These are phyloP conservation scores for Ictidomys tridecemlineatus DNA, from an alignment of 2,113 vertebrate genomes.

Conservation along the genomic window DNA sequence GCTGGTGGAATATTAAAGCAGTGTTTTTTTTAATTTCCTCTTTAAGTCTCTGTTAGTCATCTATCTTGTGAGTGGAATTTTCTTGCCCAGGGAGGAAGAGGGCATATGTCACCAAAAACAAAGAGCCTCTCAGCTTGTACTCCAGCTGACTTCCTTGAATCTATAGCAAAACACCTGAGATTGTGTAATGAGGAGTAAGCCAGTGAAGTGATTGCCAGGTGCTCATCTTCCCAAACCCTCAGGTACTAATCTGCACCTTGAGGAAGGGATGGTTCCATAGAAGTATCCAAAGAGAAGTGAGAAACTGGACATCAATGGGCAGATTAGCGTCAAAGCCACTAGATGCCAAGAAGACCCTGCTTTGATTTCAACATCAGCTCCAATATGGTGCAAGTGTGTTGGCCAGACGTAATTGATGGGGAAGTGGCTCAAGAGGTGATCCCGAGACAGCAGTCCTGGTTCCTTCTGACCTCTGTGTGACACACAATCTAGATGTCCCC, in stretches of 20 bases:
- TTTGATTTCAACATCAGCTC: not conserved
- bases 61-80: not conserved
- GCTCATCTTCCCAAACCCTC: not conserved
- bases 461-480: not conserved
- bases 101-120: not conserved
- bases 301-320: not conserved
- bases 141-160: not conserved
- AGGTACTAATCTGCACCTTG: too few species aligned
- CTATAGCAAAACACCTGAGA: not conserved
- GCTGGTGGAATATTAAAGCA: not conserved
- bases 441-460: not conserved
- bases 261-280: not conserved
- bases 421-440: not conserved
- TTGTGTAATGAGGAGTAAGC: not conserved
- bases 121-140: not conserved
- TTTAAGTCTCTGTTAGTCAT: not conserved
- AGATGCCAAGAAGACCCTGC: not conserved
- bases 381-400: not conserved
- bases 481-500: not conserved
- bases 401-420: not conserved
- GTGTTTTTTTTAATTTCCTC: not conserved
- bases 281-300: not conserved
- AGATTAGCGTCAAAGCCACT: not conserved
- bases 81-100: not conserved
- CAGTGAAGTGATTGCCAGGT: not conserved